These are phyloP conservation scores for Acrobasis consociella DNA, from an alignment of 2,888 invertebrate genomes.

Conservation along the genomic window DNA sequence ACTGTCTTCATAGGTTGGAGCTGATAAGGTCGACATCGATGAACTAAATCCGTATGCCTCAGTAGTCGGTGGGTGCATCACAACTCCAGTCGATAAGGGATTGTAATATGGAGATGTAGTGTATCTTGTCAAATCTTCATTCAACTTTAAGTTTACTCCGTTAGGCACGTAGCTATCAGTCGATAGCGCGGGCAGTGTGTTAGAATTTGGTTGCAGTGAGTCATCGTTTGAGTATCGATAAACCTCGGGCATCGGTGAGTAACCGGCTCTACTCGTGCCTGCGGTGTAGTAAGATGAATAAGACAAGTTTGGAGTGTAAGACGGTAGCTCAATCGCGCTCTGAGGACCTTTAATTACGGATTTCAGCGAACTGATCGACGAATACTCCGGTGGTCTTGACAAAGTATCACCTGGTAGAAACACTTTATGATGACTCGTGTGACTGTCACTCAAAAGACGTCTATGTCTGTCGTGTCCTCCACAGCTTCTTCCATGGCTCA, in stretches of 20 bases:
- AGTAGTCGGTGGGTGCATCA: conserved; percentile 57
- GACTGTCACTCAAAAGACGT: conserved; percentile 66
- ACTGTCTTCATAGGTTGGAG: conserved; percentile 67
- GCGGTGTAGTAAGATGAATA: conserved; percentile 70
- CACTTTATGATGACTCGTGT: conserved; percentile 67
- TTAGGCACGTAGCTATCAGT: conserved; percentile 74
- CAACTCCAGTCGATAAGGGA: conserved; percentile 54
- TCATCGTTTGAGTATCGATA: conserved; percentile 75
- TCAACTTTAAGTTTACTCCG: conserved; percentile 66
- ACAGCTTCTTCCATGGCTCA: conserved; percentile 72
- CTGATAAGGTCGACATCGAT: conserved; percentile 49
- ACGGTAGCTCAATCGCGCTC: conserved; percentile 63
- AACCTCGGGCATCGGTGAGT: conserved; percentile 74
- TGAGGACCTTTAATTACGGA: conserved; percentile 67
- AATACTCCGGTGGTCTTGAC: conserved; percentile 64
- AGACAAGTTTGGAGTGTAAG: conserved; percentile 72
- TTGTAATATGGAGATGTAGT: conserved; percentile 61
- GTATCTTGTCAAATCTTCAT: conserved; percentile 65
- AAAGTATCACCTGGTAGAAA: conserved; percentile 59
- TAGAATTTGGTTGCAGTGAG: conserved; percentile 67
- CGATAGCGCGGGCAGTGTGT: conserved; percentile 55
- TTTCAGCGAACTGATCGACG: conserved; percentile 59
- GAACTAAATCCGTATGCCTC: conserved; percentile 61
- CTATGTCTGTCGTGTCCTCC: conserved; percentile 74
- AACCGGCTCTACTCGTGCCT: conserved; percentile 59